Evolutionary conservation across 2,888 invertebrate genomes (phyloP), one percentile per base, ranked within the genome.

Genomic region (Aphidius colemani): DNA sequence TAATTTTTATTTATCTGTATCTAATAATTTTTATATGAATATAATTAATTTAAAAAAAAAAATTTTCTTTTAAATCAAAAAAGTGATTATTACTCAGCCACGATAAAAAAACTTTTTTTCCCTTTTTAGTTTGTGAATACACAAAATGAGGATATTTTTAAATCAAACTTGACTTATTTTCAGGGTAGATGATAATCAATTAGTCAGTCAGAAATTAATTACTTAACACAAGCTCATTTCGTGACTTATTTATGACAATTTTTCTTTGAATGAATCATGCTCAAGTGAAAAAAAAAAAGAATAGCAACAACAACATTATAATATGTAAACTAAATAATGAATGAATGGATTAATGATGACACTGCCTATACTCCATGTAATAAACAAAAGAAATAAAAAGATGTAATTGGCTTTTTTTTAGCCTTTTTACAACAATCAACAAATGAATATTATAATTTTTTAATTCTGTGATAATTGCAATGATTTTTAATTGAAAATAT

Each of bases 281-380:
- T 65, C 70, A 64, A 69, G 61, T 66, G 11, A 63, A 71, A 65
- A 67, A 59, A 67, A 18, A 18, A 18, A 18, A 18, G 13, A 66
- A 58, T 58, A 60, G 51, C 53, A 46, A 63, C 30, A 45, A 53
- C 45, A 57, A 46, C 30, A 59, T 56, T 43, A 49, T 30, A 56
- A 48, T 48, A 41, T 43, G 56, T 2, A 45, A 44, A 57, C 39
- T 57, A n/a, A 53, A 50, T 67, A 66, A 61, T 61, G 68, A 70
- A 64, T 67, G 65, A 71, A 66, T 61, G 56, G 44, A 59, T 58
- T 60, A 40, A 8, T 43, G 7, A 69, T 66, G 66, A 74, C 75
- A 77, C 77, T 77, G 77, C 77, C 77, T 75, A 70, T 70, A 73
- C 71, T 66, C 64, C 66, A 58, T 67, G 40, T 61, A 68, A 68